Base-by-base conservation (phyloP, 2,888 invertebrate species). In the Conus canariensis region DNA sequence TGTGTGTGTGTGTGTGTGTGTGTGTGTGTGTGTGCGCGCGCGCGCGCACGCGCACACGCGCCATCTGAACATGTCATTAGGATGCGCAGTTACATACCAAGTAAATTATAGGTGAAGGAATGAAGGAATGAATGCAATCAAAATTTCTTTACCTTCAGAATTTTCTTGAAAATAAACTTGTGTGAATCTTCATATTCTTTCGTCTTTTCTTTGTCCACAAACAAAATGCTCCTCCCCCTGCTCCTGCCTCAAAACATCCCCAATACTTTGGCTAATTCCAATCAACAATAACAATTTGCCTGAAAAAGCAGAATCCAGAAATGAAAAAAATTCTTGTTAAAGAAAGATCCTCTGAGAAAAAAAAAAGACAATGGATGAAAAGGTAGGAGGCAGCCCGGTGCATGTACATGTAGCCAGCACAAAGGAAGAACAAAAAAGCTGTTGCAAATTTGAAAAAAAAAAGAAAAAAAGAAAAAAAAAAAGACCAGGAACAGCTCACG, bases 361-460 rank as follows among this genome's bases (percentile, higher is more conserved):
- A 70, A 70, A 70, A 70, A 16, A 22, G n/a, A 70, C 22, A 70
- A 64, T 64, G 10, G 16, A 64, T 14, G 16, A 64, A 64, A 64
- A 16, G 10, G 10, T 64, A 64, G 64, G 12, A 16, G 60, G 22
- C 58, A 58, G 9, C 19, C 82, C 58, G 25, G 82, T 58, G 82
- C 58, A 19, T 19, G 22, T 22, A 83, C 82, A 83, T 56, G 22
- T 12, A 85, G 85, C 85, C 19, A 85, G 45, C 85, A 85, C 25
- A 19, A 60, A 85, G 85, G 19, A 60, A 60, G 19, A 60, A 85
- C 60, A 56, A 12, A 25, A 25, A 85, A 85, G 85, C 85, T 85
- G 60, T 25, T 85, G 59, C 85, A 59, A 60, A 85, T 59, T 64
- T 64, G 64, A 16, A 16, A 10, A 64, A 7, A 64, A 16, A 64